phyloP scores from a whole-genome alignment of 2,888 invertebrate species.

The Habrosyne pyritoides region DNA sequence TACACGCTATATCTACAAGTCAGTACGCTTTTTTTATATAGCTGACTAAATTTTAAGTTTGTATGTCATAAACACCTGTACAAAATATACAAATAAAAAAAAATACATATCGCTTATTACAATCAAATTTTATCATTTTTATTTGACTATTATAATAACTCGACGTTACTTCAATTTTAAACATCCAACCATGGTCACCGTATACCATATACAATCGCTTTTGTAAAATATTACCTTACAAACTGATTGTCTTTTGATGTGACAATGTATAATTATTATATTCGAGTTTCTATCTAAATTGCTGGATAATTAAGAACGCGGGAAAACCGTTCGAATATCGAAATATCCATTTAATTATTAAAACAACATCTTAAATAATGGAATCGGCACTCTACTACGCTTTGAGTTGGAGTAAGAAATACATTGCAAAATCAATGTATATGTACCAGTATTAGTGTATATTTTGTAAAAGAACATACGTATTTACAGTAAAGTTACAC shows the following conservation, averaged over 20 bases:
- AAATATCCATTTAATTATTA: neutral
- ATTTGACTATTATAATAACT: neutral
- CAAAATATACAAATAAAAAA: conserved; percentile 29
- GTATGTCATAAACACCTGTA: conserved; percentile 21
- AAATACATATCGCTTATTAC: conserved; percentile 12
- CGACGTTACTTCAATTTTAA: neutral
- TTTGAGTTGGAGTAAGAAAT: neutral
- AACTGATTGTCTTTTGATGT: neutral
- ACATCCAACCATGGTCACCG: neutral
- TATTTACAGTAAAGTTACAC: neutral
- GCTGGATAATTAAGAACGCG: conserved; percentile 1
- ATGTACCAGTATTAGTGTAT: neutral
- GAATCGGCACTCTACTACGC: neutral
- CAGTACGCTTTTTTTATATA: conserved; percentile 23
- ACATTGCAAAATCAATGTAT: neutral
- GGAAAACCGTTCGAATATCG: neutral
- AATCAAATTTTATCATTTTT: neutral
- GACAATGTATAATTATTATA: neutral
- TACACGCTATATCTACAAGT: conserved; percentile 26
- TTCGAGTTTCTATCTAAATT: neutral
- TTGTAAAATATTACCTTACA: neutral
- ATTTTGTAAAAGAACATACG: neutral
- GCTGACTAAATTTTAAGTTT: conserved; percentile 23
- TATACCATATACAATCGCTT: neutral
- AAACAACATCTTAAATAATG: conserved; percentile 1